A percentile compares a stretch with the other conserved stretches of the same genome.
These are phyloP conservation scores for Bubo blakistoni DNA, from an alignment of 2,113 vertebrate genomes.

Conservation along the genomic window DNA sequence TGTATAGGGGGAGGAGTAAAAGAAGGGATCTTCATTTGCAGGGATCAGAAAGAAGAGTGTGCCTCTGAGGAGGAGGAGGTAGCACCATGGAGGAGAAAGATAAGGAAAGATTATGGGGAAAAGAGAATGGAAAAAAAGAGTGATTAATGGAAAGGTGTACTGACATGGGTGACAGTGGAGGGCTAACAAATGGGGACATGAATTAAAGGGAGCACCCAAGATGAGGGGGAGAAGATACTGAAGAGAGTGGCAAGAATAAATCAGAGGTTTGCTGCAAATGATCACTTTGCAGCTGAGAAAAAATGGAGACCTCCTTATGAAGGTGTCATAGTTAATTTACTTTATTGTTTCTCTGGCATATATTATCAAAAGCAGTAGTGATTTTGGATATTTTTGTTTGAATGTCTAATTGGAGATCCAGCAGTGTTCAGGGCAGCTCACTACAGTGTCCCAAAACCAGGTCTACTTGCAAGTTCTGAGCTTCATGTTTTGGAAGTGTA, in stretches of 20 bases:
- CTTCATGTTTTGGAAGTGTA: background rate
- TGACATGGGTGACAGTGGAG: background rate
- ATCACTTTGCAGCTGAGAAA: background rate
- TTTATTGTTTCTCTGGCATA: background rate
- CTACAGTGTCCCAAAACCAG: background rate
- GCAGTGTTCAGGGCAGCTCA: background rate
- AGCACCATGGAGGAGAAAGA: background rate
- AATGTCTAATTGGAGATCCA: background rate
- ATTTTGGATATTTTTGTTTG: background rate
- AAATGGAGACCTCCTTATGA: background rate
- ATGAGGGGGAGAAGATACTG: background rate
- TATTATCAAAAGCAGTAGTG: background rate
- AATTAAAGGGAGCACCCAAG: background rate
- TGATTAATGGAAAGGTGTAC: background rate
- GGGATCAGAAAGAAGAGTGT: background rate
- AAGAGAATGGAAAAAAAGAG: background rate
- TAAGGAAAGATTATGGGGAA: background rate
- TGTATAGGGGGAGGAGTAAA: background rate
- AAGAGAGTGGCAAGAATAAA: background rate
- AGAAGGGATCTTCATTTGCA: background rate
- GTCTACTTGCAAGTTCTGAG: background rate
- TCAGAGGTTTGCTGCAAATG: background rate
- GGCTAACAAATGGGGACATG: background rate
- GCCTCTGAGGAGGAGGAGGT: background rate
- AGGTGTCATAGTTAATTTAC: background rate